Evolutionary conservation across 2,113 vertebrate species (phyloP), one percentile per base, ranked within the genome.

Genomic region (Himantopus leucocephalus): DNA sequence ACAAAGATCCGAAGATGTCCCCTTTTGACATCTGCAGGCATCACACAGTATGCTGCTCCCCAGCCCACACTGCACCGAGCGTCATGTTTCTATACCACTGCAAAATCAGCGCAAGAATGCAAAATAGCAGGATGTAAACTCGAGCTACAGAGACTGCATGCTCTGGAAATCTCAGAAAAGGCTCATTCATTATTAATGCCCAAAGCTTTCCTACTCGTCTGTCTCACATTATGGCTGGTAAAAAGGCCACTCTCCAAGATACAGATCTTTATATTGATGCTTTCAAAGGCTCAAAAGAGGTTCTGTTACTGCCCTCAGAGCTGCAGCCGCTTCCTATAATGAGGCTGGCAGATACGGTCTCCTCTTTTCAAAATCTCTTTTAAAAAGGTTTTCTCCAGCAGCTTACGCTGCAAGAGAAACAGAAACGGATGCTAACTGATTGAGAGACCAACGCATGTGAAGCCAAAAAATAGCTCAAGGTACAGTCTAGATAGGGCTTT

Each of bases 221-320:
- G 93, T n/a, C 90, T 97, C 64, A 45, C 85, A 95, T 96, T 92
- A 95, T 87, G 83, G 95, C 80, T 89, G 55, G 92, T 72, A 88
- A 94, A 96, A 96, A 92, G 68, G 81, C 89, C 91, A 96, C 89
- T 96, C 89, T 95, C 84, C 84, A 92, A 94, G 94, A 97, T 95
- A 97, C 63, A 85, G 81, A 97, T 96, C 95, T 97, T 95, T 96
- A 94, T 96, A 95, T 94, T 58, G 88, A 96, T 92, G 88, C 87
- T 97, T 95, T 97, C 92, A 97, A 77, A 88, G 72, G 45, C 92
- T 96, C 64, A 78, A 32, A 93, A 92, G 93, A 75, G 81, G 82
- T 94, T 90, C 84, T 94, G 64, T 96, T 94, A 90, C 91, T 77
- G 82, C 71, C 93, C 83, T 90, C 63, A 58, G 92, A 94, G 81